Percentiles rank a stretch among this genome's conserved stretches.
Evolutionary conservation across 2,888 invertebrate species (phyloP).

Genomic region (Rhingia rostrata): DNA sequence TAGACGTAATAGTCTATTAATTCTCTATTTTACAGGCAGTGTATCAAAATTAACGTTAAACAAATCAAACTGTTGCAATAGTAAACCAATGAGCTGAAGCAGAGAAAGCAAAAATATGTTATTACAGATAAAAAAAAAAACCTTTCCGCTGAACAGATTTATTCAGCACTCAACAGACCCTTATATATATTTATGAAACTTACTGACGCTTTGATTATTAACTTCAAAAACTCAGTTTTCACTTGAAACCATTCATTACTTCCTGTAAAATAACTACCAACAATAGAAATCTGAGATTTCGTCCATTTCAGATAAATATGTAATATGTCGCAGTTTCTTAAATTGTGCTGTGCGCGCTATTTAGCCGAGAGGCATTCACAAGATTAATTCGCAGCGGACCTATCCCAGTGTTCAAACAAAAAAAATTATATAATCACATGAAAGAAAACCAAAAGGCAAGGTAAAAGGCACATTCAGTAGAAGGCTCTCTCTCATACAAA

Average conservation of each 20-base stretch:
- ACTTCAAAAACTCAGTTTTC: background rate
- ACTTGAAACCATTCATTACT: slow-evolving; percentile 41
- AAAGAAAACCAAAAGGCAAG: slow-evolving; percentile 21
- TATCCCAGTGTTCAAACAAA: slow-evolving; percentile 11
- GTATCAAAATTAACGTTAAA: too few species aligned
- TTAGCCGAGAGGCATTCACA: slow-evolving; percentile 33
- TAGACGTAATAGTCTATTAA: too few species aligned
- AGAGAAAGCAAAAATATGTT: too few species aligned
- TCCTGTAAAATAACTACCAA: slow-evolving; percentile 13
- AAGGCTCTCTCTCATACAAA: slow-evolving; percentile 8
- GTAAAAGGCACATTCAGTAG: slow-evolving; percentile 24
- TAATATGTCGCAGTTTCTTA: slow-evolving; percentile 42
- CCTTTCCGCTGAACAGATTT: too few species aligned
- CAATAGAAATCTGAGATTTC: slow-evolving; percentile 24
- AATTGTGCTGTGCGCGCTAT: slow-evolving; percentile 6
- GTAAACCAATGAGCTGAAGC: too few species aligned
- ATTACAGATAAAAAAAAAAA: too few species aligned
- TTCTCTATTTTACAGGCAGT: too few species aligned
- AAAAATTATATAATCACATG: background rate
- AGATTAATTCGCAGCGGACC: slow-evolving; percentile 7
- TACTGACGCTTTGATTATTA: too few species aligned
- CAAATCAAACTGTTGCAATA: too few species aligned
- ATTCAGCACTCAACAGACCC: too few species aligned
- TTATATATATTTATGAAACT: too few species aligned
- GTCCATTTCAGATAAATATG: slow-evolving; percentile 8